Evolutionary conservation across 2,113 vertebrate species (phyloP), one percentile per base, ranked within the genome.

Genomic region (Coturnix japonica): DNA sequence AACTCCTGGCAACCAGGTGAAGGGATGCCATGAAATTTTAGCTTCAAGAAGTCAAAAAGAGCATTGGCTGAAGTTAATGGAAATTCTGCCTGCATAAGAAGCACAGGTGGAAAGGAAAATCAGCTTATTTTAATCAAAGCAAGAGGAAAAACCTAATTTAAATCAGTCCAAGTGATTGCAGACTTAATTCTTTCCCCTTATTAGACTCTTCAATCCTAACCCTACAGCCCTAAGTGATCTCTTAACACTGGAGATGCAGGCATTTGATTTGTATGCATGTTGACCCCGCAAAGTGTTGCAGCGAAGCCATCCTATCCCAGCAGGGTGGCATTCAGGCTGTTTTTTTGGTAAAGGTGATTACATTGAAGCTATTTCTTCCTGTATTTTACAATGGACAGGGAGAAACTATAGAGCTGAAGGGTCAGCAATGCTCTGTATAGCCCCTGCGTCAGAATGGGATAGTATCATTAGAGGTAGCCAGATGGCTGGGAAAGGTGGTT

Each of bases 51-150:
- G 89, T 87, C 86, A 86, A 81, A 94, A 86, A 86, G 84, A 67
- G 23, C 82, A 35, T 66, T 2, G 4, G 13, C 65, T 81, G 88
- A 81, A 95, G 93, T 83, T 91, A 94, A 95, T 93, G 93, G 90
- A 72, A 93, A 95, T 95, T 95, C 94, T 91, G 85, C 88, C 86
- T 8, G 86, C 92, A 76, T 96, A 54, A 91, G 87, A 39, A 85
- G 89, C 84, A 43, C 94, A 95, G 92, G 94, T 95, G 95, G 84
- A 81, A 84, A 71, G 71, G 92, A 90, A 96, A 93, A 94, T 90
- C 66, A 6, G 81, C 84, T 95, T 93, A 92, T 92, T 95, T 96
- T 96, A 96, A 96, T 95, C 95, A 93, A 92, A 94, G 92, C 1
- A 0, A 86, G 86, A 95, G 74, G 81, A 33, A 20, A 69, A 92